Conservation (phyloP, 2,888 invertebrate genomes). For the Nomada fabriciana region DNA sequence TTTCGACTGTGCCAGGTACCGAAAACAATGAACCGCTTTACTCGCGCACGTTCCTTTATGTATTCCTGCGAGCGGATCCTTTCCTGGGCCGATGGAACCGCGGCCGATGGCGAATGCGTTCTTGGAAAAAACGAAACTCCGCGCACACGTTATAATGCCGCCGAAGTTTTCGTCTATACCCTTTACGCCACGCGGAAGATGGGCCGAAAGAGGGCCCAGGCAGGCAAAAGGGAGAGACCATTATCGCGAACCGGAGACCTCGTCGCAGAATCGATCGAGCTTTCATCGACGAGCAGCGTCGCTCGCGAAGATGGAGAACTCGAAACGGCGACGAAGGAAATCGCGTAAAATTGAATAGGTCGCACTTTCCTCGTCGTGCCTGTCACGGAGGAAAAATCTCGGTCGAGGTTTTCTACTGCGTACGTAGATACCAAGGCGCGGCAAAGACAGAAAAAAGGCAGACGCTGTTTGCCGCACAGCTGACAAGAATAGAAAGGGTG, state of each 20-base stretch:
- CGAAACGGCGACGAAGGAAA: background rate
- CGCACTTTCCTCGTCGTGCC: background rate
- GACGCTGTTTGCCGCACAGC: background rate
- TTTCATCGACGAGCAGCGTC: background rate
- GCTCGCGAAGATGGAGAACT: background rate
- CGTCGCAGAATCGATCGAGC: background rate
- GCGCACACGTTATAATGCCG: no score
- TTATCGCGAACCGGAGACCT: background rate
- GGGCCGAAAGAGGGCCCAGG: no score
- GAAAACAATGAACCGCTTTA: no score
- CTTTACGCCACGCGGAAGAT: no score
- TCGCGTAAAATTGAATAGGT: background rate
- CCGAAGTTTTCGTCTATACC: no score
- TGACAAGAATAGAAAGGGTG: background rate
- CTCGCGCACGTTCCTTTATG: no score
- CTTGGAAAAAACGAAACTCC: no score
- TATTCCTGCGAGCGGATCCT: no score
- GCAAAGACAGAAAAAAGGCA: background rate
- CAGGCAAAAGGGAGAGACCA: background rate
- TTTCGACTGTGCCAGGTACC: no score
- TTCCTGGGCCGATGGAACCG: no score
- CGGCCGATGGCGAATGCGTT: no score
- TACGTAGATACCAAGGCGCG: no score
- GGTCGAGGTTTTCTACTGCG: background rate
- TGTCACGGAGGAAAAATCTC: background rate